Percentiles rank a stretch among this genome's conserved stretches.
Evolutionary conservation across 2,888 invertebrate genomes (phyloP).

Genomic region (Caenorhabditis angaria): DNA sequence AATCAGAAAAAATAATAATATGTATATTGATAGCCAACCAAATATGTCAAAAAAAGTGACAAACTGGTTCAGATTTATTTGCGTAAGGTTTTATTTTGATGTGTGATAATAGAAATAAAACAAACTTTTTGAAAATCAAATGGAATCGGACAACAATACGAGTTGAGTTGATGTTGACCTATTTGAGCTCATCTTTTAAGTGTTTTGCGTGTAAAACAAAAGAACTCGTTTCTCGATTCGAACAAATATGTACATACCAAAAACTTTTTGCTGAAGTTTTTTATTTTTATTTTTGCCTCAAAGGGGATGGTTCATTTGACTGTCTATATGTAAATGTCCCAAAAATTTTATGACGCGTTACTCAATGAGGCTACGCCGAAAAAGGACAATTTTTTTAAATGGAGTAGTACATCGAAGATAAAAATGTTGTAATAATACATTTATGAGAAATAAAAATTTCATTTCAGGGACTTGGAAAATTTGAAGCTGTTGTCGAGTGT

Average conservation of each 20-base stretch:
- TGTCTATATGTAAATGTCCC: conserved; percentile 14
- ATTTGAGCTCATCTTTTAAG: conserved; percentile 28
- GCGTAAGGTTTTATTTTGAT: background rate
- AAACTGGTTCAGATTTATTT: background rate
- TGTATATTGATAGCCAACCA: background rate
- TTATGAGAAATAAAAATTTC: background rate
- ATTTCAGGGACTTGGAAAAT: conserved; percentile 58
- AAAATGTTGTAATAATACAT: background rate
- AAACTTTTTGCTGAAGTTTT: background rate
- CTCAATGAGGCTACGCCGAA: conserved; percentile 22
- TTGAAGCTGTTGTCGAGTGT: conserved; percentile 61
- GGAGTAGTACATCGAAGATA: background rate
- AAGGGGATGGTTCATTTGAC: conserved; percentile 4
- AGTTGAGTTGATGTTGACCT: conserved; percentile 27
- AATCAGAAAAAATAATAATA: background rate
- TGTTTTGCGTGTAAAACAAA: conserved; percentile 60
- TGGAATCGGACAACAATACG: too few species aligned
- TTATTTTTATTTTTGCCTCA: background rate
- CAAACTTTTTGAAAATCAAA: background rate
- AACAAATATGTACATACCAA: background rate
- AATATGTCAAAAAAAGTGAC: conserved; percentile 1
- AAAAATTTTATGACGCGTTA: conserved; percentile 44
- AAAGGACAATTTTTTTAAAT: background rate
- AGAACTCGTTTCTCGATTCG: conserved; percentile 22
- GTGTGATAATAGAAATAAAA: background rate